These are phyloP conservation scores for Strigamia transsilvanica DNA, from an alignment of 2,888 invertebrate species.

Conservation along the genomic window DNA sequence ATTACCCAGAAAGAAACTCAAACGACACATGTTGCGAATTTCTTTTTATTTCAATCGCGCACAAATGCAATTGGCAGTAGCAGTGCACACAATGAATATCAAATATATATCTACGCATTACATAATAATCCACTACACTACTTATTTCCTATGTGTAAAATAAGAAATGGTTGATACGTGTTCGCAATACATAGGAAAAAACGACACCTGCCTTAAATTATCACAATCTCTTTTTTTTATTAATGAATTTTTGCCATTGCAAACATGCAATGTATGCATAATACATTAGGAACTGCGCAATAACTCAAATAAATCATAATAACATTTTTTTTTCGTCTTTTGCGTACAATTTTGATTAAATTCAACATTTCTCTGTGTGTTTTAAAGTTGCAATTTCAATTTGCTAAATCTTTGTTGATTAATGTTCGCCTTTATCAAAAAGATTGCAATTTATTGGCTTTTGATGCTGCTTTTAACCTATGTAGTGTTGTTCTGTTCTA, in stretches of 20 bases:
- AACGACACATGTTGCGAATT: too few relatives aligned
- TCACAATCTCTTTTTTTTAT: background rate
- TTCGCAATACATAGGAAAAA: constrained; percentile 12
- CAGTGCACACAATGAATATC: background rate
- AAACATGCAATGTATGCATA: background rate
- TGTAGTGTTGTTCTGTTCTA: background rate
- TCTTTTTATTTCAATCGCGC: too few relatives aligned
- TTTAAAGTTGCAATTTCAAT: constrained; percentile 6
- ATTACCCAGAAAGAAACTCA: background rate
- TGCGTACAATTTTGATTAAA: background rate
- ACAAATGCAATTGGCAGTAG: background rate
- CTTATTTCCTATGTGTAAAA: background rate
- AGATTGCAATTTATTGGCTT: constrained; percentile 24
- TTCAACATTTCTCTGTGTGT: background rate
- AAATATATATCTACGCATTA: background rate
- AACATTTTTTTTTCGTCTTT: background rate
- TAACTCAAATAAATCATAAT: constrained; percentile 25
- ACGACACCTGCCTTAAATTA: constrained; percentile 5
- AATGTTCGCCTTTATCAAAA: constrained; percentile 6
- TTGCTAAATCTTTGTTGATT: constrained; percentile 20
- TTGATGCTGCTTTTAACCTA: constrained; percentile 29
- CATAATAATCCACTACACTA: background rate
- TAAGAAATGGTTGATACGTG: background rate
- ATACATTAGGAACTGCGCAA: background rate
- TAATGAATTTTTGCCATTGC: background rate